Evolutionary conservation across 2,888 invertebrate species (phyloP).

Genomic region (Synergus japonicus): DNA sequence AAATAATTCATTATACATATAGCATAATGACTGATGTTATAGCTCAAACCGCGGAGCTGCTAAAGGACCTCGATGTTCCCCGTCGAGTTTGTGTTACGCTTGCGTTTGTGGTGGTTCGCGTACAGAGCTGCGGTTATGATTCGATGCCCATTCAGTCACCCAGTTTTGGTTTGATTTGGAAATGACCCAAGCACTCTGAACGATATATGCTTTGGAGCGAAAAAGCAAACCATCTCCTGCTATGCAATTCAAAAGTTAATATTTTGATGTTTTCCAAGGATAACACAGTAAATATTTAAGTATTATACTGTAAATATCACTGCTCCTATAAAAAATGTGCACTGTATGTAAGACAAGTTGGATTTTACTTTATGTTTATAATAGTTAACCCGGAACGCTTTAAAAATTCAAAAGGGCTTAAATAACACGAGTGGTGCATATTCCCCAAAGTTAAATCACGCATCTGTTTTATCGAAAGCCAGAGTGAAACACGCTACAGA

Average conservation of each 20-base stretch:
- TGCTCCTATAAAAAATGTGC: conserved; percentile 1
- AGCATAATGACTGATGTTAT: conserved; percentile 56
- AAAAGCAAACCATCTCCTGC: conserved; percentile 65
- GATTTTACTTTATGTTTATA: too few species aligned
- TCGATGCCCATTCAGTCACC: conserved; percentile 73
- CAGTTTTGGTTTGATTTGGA: conserved; percentile 74
- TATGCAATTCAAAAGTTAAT: conserved; percentile 25
- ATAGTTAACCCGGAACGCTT: conserved; percentile 7
- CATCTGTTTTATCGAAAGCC: conserved; percentile 55
- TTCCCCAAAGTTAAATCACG: conserved; percentile 56
- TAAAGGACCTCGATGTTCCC: conserved; percentile 64
- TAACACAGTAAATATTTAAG: background rate
- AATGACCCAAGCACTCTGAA: conserved; percentile 73
- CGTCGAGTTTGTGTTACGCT: conserved; percentile 69
- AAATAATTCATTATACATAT: conserved; percentile 68
- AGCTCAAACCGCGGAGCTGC: conserved; percentile 68
- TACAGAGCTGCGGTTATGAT: conserved; percentile 69
- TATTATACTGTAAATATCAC: background rate
- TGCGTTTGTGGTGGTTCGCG: conserved; percentile 68
- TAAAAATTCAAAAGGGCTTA: conserved; percentile 23
- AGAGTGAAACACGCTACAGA: conserved; percentile 51
- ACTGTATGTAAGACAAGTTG: background rate
- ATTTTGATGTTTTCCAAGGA: conserved; percentile 9
- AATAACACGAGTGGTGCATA: conserved; percentile 4
- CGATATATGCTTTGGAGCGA: conserved; percentile 65